Base-by-base conservation (phyloP, 2,113 vertebrate genomes). In the Anser cygnoides region DNA sequence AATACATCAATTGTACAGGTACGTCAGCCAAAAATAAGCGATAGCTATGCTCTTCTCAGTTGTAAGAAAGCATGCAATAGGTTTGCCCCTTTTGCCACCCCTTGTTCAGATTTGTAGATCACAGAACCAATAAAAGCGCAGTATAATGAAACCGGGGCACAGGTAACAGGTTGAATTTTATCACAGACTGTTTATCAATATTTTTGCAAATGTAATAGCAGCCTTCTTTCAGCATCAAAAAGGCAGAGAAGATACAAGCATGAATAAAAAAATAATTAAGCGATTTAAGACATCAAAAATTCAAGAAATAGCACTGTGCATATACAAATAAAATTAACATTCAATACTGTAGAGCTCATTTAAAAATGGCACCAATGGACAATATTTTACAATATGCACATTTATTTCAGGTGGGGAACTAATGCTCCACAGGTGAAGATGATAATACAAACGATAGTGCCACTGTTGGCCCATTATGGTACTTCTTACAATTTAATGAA, bases 371-470 rank as follows among this genome's bases (percentile, higher is more conserved):
- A 97, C 81, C 55, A 92, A 68, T 50, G 95, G 92, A 95, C 89
- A 93, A 35, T 88, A 96, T 94, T 95, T 97, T 97, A 97, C 94
- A 98, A 97, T 97, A 98, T 96, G 96, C 94, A 97, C 91, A 97
- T 97, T 97, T 97, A 97, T 95, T 97, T 88, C 83, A 97, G 84
- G 82, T 86, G 80, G 85, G 93, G 96, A 96, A 95, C 93, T 96
- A 91, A 90, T 19, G 93, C 88, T 98, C 93, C 96, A 97, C 90
- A 93, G 93, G 85, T 72, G 58, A 97, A 95, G 96, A 88, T 33
- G 67, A 6, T 58, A 93, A 93, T 80, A 97, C 70, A 89, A 94
- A 73, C 93, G 82, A 79, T 39, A 90, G 97, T 94, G 97, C 86
- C 95, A 77, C 81, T 66, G 55, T 84, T 83, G 96, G 96, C 91